A percentile compares a stretch with the other conserved stretches of the same genome.
phyloP scores from a whole-genome alignment of 2,797 vertebrate genomes.

The Manis javanica region DNA sequence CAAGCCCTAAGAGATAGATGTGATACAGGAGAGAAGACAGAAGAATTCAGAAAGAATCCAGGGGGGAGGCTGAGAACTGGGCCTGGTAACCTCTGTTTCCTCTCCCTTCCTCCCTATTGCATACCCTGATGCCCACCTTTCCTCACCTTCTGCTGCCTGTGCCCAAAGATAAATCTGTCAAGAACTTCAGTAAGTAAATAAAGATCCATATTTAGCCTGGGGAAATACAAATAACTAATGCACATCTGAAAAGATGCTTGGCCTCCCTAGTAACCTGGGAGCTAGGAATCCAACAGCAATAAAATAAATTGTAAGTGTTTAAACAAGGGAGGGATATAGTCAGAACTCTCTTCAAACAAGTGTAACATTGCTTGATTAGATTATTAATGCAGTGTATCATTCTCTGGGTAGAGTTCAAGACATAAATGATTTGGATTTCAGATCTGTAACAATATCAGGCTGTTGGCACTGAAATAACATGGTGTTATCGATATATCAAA shows the following conservation, averaged over 20 bases:
- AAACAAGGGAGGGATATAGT: neutral
- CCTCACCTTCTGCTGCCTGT: neutral
- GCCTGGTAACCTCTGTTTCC: neutral
- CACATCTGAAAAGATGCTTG: neutral
- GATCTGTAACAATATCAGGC: neutral
- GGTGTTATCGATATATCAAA: neutral
- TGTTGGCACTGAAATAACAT: neutral
- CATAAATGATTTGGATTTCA: neutral
- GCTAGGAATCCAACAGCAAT: neutral
- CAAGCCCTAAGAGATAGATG: neutral
- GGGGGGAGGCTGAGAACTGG: neutral
- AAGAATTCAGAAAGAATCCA: neutral
- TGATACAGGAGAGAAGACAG: neutral
- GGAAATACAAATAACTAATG: neutral
- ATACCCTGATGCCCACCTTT: neutral
- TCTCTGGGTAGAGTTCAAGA: neutral
- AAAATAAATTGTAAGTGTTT: neutral
- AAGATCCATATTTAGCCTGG: neutral
- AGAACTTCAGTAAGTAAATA: neutral
- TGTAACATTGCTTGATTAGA: neutral
- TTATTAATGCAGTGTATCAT: neutral
- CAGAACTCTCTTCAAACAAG: neutral
- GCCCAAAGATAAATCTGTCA: neutral
- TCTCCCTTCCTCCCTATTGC: neutral
- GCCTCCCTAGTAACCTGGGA: neutral